Evolutionary conservation across 2,797 vertebrate species (phyloP), one percentile per base, ranked within the genome.

Genomic region (Tragelaphus oryx): DNA sequence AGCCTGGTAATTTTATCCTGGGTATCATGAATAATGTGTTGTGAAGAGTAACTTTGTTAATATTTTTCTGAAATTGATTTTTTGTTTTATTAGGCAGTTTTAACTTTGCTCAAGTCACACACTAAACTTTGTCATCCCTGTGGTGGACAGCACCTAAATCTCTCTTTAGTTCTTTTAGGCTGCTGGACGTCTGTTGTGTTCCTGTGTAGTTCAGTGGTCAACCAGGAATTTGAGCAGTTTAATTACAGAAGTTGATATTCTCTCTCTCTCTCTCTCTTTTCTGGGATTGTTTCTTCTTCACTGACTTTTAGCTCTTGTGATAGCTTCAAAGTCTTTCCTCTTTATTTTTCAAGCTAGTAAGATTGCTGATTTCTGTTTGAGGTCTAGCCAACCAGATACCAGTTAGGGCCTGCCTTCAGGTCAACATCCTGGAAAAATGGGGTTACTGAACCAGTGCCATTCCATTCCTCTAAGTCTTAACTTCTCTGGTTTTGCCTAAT

Each of bases 141-240:
- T 85, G 9, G 14, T 57, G 16, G 44, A 46, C 16, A 78, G 44
- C 33, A 37, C 18, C 54, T 78, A 52, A 92, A 83, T 79, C 52
- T 74, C 10, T 86, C 65, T 85, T 79, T 54, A 52, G 22, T 91
- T 96, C 24, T 91, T 89, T 89, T 85, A 91, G 93, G 41, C 62
- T 86, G 8, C 24, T 89, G 22, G 44, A 78, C 6, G 59, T 94
- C 55, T 89, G n/a, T 82, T 57, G 5, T 54, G 48, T 95, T 86
- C 37, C 50, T 76, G 26, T 6, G 20, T 85, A 48, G 59, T 81
- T 90, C 62, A 90, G 20, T 44, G n/a, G 59, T 85, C 26, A 89
- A 16, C 26, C 8, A 88, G 54, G 83, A 46, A 55, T 87, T 87
- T 62, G n/a, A n/a, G 26, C 62, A 65, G 17, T 88, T 95, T 75